Percentiles rank a stretch among this genome's conserved stretches.
phyloP scores from a whole-genome alignment of 1,140 invertebrate genomes.

The Proctacanthus coquilletti region DNA sequence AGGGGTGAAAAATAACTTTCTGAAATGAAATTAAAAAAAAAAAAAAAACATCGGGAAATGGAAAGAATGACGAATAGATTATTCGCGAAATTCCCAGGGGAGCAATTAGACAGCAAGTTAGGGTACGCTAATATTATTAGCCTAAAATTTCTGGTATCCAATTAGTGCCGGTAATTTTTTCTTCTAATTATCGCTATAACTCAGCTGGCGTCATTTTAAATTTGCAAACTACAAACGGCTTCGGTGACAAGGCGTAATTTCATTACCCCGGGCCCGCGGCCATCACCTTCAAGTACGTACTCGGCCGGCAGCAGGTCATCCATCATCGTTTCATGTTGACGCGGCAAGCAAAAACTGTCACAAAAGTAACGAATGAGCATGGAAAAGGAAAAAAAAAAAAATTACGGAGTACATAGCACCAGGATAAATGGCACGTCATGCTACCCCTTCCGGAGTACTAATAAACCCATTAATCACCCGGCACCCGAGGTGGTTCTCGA shows the following conservation, averaged over 20 bases:
- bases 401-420: not conserved
- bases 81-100: too few species aligned
- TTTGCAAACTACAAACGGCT: not conserved
- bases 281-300: not conserved
- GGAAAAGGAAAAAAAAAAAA: not conserved
- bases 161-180: not conserved
- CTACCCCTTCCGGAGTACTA: not conserved
- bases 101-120: too few species aligned
- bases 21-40: too few species aligned
- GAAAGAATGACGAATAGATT: too few species aligned
- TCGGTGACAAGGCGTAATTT: not conserved
- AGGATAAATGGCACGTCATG: not conserved
- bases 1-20: too few species aligned
- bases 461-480: slow-evolving; percentile 1
- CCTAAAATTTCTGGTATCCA: not conserved
- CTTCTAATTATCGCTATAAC: not conserved
- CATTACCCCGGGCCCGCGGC: not conserved
- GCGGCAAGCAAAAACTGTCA: not conserved
- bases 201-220: not conserved
- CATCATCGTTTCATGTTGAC: not conserved
- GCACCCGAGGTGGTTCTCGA: not conserved
- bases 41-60: too few species aligned
- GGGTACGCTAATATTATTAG: too few species aligned
- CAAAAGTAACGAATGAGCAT: not conserved
- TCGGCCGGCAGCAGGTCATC: not conserved